phyloP scores from a whole-genome alignment of 92 coral and sea anemone genomes.

The Palythoa grandiflora region DNA sequence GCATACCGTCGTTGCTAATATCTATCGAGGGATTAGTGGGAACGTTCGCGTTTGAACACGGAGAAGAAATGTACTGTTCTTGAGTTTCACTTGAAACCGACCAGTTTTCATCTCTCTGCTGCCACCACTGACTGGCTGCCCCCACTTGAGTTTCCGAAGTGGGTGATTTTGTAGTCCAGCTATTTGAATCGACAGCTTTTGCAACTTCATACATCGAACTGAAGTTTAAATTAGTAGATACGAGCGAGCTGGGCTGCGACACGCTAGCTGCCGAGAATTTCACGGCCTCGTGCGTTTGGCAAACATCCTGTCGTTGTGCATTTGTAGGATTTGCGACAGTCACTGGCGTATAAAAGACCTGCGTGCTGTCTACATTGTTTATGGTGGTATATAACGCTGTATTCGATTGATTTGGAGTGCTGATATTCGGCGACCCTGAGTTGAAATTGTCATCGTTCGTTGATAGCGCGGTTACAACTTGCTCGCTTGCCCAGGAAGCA shows the following conservation, averaged over 20 bases:
- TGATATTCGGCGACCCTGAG: constrained; percentile 69
- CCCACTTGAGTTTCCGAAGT: constrained; percentile 59
- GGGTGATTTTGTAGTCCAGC: constrained; percentile 85
- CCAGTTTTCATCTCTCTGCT: constrained; percentile 80
- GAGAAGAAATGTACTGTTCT: constrained; percentile 64
- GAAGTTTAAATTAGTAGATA: constrained; percentile 52
- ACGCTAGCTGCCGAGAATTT: constrained; percentile 51
- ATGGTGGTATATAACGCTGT: constrained; percentile 83
- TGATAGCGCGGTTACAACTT: constrained; percentile 54
- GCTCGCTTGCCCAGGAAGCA: constrained; percentile 86
- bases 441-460: constrained; percentile 73
- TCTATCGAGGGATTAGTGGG: constrained; percentile 53
- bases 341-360: constrained; percentile 83
- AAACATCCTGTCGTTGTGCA: constrained; percentile 65
- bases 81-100: constrained; percentile 63
- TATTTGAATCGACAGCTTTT: constrained; percentile 71
- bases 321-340: constrained; percentile 62
- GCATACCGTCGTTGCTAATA: constrained; percentile 69
- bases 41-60: constrained; percentile 57
- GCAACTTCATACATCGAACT: constrained; percentile 62
- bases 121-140: constrained; percentile 86
- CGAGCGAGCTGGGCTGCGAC: constrained; percentile 54
- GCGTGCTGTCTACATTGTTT: constrained; percentile 81
- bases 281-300: constrained; percentile 56
- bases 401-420: constrained; percentile 66